Evolutionary conservation across 2,113 vertebrate species (phyloP).

Genomic region (Oriolus oriolus): DNA sequence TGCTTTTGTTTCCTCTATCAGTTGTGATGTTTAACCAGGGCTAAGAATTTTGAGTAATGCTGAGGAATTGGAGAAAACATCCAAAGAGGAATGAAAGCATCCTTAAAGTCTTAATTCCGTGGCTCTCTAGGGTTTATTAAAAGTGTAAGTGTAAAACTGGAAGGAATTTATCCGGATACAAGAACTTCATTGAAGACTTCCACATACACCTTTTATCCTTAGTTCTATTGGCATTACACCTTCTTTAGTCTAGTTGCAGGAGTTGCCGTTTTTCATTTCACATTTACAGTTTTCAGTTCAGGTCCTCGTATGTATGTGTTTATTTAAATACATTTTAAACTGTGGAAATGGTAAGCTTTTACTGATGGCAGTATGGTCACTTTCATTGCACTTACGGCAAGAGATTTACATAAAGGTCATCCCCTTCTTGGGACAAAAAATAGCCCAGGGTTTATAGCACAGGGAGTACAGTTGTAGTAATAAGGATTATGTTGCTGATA

Average conservation of each 20-base stretch:
- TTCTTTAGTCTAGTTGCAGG: neutral
- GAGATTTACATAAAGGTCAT: constrained; percentile 45
- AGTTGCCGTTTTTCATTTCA: neutral
- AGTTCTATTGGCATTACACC: neutral
- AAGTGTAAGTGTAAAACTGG: neutral
- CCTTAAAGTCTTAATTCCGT: constrained; percentile 18
- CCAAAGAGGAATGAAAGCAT: neutral
- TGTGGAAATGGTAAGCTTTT: constrained; percentile 4
- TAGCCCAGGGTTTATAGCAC: constrained; percentile 29
- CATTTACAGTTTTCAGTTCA: neutral
- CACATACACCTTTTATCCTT: neutral
- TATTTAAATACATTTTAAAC: constrained; percentile 30
- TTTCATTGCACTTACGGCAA: neutral
- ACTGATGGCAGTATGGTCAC: neutral
- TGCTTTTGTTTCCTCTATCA: neutral
- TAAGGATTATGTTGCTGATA: constrained; percentile 74
- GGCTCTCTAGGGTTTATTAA: neutral
- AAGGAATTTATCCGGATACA: neutral
- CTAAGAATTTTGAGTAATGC: constrained; percentile 19
- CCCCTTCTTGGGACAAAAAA: constrained; percentile 46
- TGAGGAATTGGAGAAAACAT: neutral
- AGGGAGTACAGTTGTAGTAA: constrained; percentile 65
- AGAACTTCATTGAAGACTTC: neutral
- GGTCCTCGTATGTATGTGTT: neutral
- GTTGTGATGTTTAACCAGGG: constrained; percentile 27